Evolutionary conservation across 1,140 invertebrate genomes (phyloP).

Genomic region (Meloidogyne hapla): DNA sequence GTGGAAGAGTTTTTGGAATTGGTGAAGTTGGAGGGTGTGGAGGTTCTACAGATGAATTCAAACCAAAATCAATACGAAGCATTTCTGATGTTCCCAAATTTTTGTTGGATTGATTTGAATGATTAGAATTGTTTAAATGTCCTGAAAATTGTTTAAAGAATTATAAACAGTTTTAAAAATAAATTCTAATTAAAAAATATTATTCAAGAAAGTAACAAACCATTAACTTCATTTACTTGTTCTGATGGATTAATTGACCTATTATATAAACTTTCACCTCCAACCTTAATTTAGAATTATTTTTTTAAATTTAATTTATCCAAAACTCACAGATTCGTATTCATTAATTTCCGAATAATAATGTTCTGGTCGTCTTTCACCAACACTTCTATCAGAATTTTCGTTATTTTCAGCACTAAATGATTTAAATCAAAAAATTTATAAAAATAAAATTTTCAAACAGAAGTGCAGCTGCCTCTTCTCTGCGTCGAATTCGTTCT

Average conservation of each 20-base stretch:
- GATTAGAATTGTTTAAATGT: neutral
- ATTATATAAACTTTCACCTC: neutral
- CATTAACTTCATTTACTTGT: neutral
- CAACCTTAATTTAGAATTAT: neutral
- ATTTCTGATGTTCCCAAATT: neutral
- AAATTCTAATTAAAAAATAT: neutral
- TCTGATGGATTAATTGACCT: neutral
- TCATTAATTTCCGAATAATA: conserved; percentile 6
- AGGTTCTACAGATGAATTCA: neutral
- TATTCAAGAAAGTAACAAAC: neutral
- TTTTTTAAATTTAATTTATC: neutral
- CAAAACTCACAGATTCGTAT: neutral
- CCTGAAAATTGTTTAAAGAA: no score
- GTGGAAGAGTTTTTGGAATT: neutral
- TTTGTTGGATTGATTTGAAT: neutral
- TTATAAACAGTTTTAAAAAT: neutral
- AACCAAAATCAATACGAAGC: neutral
- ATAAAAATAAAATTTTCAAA: neutral
- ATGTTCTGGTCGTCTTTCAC: neutral
- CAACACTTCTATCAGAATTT: neutral
- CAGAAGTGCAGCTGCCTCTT: neutral
- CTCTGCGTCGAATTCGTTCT: neutral
- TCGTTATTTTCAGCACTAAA: neutral
- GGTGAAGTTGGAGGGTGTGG: neutral
- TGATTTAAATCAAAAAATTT: neutral